phyloP scores from a whole-genome alignment of 2,113 vertebrate genomes.

The Prionailurus bengalensis region DNA sequence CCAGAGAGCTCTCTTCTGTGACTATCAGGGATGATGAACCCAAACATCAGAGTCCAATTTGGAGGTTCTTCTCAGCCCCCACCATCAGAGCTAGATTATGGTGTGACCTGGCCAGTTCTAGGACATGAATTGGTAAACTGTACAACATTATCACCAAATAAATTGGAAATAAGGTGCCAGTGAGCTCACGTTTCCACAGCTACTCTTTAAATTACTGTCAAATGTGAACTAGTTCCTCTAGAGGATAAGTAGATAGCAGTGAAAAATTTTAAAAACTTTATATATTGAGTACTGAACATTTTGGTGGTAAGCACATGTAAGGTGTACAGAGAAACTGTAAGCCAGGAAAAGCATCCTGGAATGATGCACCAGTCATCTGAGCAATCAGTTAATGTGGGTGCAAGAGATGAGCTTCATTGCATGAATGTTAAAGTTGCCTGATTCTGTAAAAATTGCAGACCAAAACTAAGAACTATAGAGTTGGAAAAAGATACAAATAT shows the following conservation, averaged over 20 bases:
- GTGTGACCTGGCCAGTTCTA: background rate
- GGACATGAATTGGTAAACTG: background rate
- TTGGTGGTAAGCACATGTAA: background rate
- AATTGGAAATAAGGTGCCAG: background rate
- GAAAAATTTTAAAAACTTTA: background rate
- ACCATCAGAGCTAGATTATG: background rate
- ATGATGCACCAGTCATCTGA: background rate
- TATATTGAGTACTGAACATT: background rate
- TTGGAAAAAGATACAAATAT: slow-evolving; percentile 40
- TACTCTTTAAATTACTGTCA: background rate
- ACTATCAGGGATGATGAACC: background rate
- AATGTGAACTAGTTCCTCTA: background rate
- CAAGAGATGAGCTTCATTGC: background rate
- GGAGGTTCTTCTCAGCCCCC: background rate
- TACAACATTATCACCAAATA: slow-evolving; percentile 15
- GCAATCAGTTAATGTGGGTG: background rate
- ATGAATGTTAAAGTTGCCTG: background rate
- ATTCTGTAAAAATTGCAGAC: background rate
- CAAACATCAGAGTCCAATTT: background rate
- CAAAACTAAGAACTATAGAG: slow-evolving; percentile 27
- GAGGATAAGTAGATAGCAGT: background rate
- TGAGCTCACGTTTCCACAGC: background rate
- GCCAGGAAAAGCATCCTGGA: background rate
- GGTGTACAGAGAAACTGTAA: background rate
- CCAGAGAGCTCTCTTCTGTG: background rate